Evolutionary conservation across 2,888 invertebrate species (phyloP), one percentile per base, ranked within the genome.

Genomic region (Polylopha cassiicola): DNA sequence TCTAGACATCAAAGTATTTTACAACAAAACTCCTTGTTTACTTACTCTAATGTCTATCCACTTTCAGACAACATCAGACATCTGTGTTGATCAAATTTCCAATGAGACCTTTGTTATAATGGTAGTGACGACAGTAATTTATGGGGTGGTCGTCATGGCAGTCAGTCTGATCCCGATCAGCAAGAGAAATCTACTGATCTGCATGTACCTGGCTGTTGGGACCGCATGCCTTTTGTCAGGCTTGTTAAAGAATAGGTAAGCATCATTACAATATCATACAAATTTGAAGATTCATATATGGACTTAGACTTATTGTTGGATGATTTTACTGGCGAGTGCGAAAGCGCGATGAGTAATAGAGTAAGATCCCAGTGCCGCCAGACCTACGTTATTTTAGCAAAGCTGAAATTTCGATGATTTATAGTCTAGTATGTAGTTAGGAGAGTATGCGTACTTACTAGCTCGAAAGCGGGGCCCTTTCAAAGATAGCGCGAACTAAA

Each of bases 21-120:
- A 11, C 6, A 2, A 13, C 10, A 8, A 13, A 21, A 10, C 6
- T 33, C 4, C 16, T 11, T 20, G 17, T 18, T n/a, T 39, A 37
- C 3, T 3, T 8, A 15, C 17, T 7, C n/a, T 21, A 4, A 16
- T 9, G 4, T 27, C 4, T 8, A 21, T 18, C 13, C 8, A 17
- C 8, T 43, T 52, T 9, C 58, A 80, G 77, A 71, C 71, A 0
- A 50, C 36, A 2, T 42, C 47, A 1, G 39, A 37, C 1, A 34
- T 46, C 1, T 82, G 82, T 47, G 47, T 56, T n/a, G 79, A 77
- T 51, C 61, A 53, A 1, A 75, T 84, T 20, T 78, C 81, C 0
- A 47, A 60, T 20, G 55, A 65, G 28, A 75, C 78, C 0, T 80
- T 81, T 58, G 55, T 61, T 39, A 72, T 84, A 11, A 77, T 80